Evolutionary conservation across 2,113 vertebrate genomes (phyloP), one percentile per base, ranked within the genome.

Genomic region (Notiomystis cincta): DNA sequence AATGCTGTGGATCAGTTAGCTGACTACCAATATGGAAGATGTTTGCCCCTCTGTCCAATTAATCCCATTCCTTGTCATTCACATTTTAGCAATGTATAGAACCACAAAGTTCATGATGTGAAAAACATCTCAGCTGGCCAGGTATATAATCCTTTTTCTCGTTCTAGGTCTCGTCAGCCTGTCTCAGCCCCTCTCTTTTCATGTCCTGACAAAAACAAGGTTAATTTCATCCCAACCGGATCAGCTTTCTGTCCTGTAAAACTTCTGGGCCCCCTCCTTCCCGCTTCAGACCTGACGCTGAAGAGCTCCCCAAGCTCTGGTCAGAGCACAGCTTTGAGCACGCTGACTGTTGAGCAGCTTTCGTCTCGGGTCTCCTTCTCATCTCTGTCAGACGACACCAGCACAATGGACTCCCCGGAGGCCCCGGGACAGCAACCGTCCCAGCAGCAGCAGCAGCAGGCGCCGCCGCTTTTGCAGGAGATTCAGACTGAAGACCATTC

Each of bases 161-260:
- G 0, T 98, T 93, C 51, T 97, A 99, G 99, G 98, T 99, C 99
- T 96, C 98, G 99, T 93, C 98, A 98, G 96, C 98, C 99, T 86
- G 79, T 98, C 88, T 98, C 99, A 65, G 97, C 97, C 96, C 99
- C 99, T 78, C 99, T 99, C 96, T 99, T 99, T 98, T 99, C 99
- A 98, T 99, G 99, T 96, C 99, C 99, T 56, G 99, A 99, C 98
- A 99, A 99, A 98, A 99, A 99, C 99, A 99, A 99, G 97, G 99
- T 99, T 97, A 99, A 99, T 98, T 99, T 99, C 98, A 99, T 99
- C 98, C 98, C 99, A 14, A 99, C 99, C 2, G 99, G 99, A 97
- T 99, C 99, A 35, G 99, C 99, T 81, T 99, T 99, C 98, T 99
- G 99, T 98, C 99, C 99, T 50, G 99, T 99, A 90, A 99, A 98